phyloP scores from a whole-genome alignment of 2,113 vertebrate genomes.

The Progne subis region DNA sequence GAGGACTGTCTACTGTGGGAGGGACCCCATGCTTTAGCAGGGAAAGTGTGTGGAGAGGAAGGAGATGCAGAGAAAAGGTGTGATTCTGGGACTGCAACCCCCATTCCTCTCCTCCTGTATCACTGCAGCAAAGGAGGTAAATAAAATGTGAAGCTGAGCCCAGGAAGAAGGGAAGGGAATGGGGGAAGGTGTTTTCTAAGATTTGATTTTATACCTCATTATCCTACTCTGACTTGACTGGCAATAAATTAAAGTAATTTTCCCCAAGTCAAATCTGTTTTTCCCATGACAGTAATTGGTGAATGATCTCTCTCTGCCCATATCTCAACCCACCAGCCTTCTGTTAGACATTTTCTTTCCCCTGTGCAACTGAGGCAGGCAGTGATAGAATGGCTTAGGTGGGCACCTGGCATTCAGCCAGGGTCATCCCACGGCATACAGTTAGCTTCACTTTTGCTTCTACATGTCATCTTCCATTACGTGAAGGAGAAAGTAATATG shows the following conservation, averaged over 20 bases:
- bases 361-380: background rate
- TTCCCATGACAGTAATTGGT: background rate
- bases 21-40: background rate
- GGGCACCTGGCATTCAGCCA: background rate
- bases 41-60: background rate
- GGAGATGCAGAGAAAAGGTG: background rate
- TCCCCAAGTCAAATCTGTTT: background rate
- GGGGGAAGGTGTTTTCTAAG: background rate
- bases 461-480: background rate
- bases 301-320: background rate
- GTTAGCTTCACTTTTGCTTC: background rate
- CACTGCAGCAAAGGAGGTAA: background rate
- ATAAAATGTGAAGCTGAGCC: background rate
- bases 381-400: background rate
- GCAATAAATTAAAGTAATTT: background rate
- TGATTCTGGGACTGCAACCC: background rate
- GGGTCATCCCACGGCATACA: background rate
- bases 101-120: background rate
- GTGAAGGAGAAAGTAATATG: slow-evolving; percentile 45
- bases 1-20: background rate
- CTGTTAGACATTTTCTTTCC: background rate
- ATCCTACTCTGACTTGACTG: background rate
- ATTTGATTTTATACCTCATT: background rate
- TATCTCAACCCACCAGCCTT: background rate
- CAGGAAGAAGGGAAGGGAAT: background rate